Conservation (phyloP, 2,888 invertebrate genomes). For the Andricus curvator region DNA sequence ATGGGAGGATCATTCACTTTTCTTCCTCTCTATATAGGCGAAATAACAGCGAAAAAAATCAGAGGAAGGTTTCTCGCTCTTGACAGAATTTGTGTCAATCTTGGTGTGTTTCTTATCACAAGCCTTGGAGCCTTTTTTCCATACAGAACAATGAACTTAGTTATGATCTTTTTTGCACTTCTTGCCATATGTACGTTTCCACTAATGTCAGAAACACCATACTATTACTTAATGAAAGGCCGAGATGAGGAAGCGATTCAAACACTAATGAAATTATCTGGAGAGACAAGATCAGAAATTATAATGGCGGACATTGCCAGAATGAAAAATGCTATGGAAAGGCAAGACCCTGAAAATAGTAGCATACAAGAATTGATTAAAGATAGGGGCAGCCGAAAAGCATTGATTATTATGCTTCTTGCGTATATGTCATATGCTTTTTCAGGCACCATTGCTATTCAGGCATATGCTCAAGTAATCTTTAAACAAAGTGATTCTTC, state of each 20-base stretch:
- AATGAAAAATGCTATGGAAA: constrained; percentile 80
- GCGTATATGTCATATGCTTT: constrained; percentile 84
- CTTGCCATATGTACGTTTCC: constrained; percentile 81
- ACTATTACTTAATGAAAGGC: constrained; percentile 80
- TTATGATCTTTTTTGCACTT: constrained; percentile 81
- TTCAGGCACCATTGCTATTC: constrained; percentile 82
- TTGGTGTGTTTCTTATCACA: constrained; percentile 73
- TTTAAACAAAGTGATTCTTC: constrained; percentile 81
- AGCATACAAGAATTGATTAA: constrained; percentile 76
- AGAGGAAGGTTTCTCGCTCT: constrained; percentile 81
- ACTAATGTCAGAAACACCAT: constrained; percentile 85
- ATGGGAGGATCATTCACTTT: constrained; percentile 65
- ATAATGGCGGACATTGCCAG: constrained; percentile 81
- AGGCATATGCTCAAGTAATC: constrained; percentile 82
- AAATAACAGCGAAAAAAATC: constrained; percentile 81
- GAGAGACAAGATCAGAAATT: constrained; percentile 76
- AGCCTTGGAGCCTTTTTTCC: constrained; percentile 77
- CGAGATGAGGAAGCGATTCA: constrained; percentile 80
- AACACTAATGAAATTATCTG: constrained; percentile 81
- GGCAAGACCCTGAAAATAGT: background rate
- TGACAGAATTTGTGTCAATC: constrained; percentile 78
- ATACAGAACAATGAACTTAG: constrained; percentile 79
- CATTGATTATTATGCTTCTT: constrained; percentile 81
- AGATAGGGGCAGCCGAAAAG: constrained; percentile 80
- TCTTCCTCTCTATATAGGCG: constrained; percentile 79